Evolutionary conservation across 2,113 vertebrate species (phyloP), one percentile per base, ranked within the genome.

Genomic region (Alaudala cheleensis): DNA sequence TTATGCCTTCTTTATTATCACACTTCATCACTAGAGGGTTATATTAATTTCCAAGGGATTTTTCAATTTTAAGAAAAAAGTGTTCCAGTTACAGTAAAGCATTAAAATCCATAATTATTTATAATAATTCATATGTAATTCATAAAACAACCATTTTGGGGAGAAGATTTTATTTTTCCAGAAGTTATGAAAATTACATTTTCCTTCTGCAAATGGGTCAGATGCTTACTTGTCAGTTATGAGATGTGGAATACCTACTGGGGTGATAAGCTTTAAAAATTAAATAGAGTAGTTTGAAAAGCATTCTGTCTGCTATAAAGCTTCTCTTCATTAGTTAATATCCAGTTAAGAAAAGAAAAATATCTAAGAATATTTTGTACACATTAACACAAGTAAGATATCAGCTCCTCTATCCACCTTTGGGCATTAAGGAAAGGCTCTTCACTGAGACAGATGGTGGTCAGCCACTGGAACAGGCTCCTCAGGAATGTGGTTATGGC

Each of bases 121-220:
- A n/a, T n/a, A 47, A 50, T 11, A 64, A 60, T 37, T 67, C 4
- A 50, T 6, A 4, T 24, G 1, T 15, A 67, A 76, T 67, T 64
- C 1, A 54, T 58, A 9, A 76, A 86, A 3, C 3, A 45, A 69
- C 1, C 0, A 20, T 34, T 37, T 39, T 37, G 17, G 2, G 8
- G 3, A 3, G 83, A 42, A 3, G 0, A 34, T 25, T 51, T 1
- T 11, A 33, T 51, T 57, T 86, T 86, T 62, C 34, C 21, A 57
- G 7, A 29, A 61, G 7, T 70, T 61, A 49, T 2, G 8, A 56
- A 51, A 81, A 47, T 34, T 4, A 23, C 1, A 26, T 81, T 92
- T 86, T 92, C 81, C 37, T 84, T 17, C 37, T 51, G 31, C 25
- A 69, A 29, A 77, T 54, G 6, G 15, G 3, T 73, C 34, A 73